Percentiles rank a stretch among this genome's conserved stretches.
Conservation (phyloP, 2,113 vertebrate genomes). For the Galemys pyrenaicus region DNA sequence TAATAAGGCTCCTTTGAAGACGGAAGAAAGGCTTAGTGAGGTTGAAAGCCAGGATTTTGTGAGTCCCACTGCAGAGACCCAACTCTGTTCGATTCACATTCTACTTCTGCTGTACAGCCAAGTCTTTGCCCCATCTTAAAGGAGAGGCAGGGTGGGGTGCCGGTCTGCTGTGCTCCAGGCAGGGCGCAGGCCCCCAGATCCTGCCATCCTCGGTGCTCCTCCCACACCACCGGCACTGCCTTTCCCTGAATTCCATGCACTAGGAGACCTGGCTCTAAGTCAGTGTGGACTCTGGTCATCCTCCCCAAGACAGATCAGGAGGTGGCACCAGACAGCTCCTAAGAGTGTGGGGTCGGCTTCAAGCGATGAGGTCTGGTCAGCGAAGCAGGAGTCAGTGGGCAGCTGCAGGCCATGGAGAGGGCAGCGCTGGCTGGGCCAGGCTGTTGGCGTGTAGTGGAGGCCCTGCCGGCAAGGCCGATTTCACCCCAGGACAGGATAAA, state of each 20-base stretch:
- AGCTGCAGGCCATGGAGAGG: not conserved
- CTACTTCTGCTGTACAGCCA: accelerated
- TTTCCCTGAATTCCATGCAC: not conserved
- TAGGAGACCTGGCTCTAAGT: not conserved
- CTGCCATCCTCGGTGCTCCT: no score
- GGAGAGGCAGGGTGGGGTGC: not conserved
- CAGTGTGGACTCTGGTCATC: not conserved
- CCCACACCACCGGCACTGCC: accelerated
- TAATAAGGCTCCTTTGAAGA: not conserved
- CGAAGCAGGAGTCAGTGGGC: not conserved
- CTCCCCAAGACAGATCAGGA: not conserved
- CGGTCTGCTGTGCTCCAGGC: accelerated
- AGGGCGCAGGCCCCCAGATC: not conserved
- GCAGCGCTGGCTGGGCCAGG: not conserved
- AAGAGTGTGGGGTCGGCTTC: accelerated
- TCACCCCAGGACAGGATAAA: no score
- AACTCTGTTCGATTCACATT: accelerated
- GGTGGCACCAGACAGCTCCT: accelerated
- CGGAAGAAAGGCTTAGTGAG: not conserved
- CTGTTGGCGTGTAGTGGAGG: accelerated
- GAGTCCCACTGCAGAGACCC: not conserved
- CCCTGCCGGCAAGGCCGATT: not conserved
- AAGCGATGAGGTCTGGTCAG: accelerated
- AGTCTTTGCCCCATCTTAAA: not conserved
- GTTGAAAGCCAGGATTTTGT: not conserved